Conservation (phyloP, 2,113 vertebrate species). For the Planiliza haematocheilus region DNA sequence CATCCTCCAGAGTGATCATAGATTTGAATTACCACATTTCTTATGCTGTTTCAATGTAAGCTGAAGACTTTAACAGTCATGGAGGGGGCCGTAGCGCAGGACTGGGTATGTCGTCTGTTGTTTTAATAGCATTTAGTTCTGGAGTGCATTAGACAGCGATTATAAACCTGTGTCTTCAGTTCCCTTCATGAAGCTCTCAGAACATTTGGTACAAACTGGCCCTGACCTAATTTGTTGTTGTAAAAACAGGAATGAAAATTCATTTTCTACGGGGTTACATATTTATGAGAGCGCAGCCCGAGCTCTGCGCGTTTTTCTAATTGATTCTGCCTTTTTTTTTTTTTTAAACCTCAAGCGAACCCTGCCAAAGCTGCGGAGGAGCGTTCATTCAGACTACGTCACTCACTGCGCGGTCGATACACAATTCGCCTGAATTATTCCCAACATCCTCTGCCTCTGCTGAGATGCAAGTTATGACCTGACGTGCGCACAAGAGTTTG, state of each 20-base stretch:
- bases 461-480: background rate
- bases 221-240: constrained; percentile 8
- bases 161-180: no score
- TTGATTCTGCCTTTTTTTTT: background rate
- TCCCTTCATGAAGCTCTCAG: constrained; percentile 15
- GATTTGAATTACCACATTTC: no score
- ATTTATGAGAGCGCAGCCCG: background rate
- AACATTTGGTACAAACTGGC: constrained; percentile 5
- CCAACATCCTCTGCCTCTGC: background rate
- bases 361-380: background rate
- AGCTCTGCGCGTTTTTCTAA: background rate
- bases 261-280: no score
- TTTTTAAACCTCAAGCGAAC: background rate
- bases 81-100: no score
- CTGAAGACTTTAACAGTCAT: no score
- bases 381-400: no score
- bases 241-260: constrained; percentile 13
- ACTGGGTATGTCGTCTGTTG: no score
- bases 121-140: no score
- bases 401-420: background rate
- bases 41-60: no score
- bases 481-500: background rate
- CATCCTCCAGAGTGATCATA: no score
- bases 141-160: no score
- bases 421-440: background rate